Conservation (phyloP, 2,113 vertebrate genomes). For the Ceyx melanurus region DNA sequence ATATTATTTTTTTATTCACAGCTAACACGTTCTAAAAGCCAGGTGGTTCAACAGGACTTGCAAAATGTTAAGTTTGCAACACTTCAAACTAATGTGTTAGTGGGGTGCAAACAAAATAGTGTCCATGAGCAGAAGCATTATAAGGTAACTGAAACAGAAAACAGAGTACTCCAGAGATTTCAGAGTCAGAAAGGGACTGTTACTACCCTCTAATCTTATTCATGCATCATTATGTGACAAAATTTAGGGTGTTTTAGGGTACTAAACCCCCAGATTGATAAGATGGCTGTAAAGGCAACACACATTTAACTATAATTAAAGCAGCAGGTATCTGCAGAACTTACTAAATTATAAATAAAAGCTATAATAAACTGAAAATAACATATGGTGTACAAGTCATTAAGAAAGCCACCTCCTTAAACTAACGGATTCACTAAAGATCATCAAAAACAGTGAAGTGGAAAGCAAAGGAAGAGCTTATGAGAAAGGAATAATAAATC, state of each 20-base stretch:
- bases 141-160: neutral
- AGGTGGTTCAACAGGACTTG: neutral
- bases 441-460: neutral
- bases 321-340: neutral
- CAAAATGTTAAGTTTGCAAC: neutral
- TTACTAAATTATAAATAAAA: slow-evolving; percentile 11
- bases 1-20: neutral
- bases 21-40: neutral
- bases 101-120: neutral
- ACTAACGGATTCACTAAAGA: neutral
- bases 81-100: neutral
- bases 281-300: neutral
- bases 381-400: neutral
- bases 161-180: neutral
- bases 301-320: neutral
- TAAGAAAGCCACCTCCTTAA: slow-evolving; percentile 2
- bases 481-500: neutral
- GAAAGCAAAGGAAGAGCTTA: neutral
- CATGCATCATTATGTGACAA: neutral
- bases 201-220: neutral
- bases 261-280: neutral
- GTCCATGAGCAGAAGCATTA: neutral
- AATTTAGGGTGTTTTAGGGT: neutral
- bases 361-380: neutral
- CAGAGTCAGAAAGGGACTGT: neutral